Evolutionary conservation across 2,113 vertebrate genomes (phyloP), one percentile per base, ranked within the genome.

Genomic region (Sphaerodactylus townsendi): DNA sequence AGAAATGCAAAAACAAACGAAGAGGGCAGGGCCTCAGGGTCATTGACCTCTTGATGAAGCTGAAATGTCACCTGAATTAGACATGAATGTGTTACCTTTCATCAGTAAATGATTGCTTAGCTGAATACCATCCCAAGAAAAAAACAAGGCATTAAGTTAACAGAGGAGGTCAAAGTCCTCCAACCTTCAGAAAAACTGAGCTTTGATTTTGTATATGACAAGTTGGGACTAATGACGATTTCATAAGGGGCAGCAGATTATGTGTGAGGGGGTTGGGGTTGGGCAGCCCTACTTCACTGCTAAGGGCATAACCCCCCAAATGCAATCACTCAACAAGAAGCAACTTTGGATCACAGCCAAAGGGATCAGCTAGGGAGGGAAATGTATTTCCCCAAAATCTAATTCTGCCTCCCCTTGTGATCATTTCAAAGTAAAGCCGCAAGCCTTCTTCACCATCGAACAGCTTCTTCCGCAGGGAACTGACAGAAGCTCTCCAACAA

Each of bases 41-140:
- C 73, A 53, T 77, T 83, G 82, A 19, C 73, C 62, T 6, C 64
- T 77, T 15, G 39, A 41, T 71, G 66, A 84, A 6, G 39, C 1
- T 53, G 25, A 8, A 41, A 30, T 48, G n/a, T 17, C 13, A 30
- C 5, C 46, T 69, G 17, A 23, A n/a, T 56, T 37, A 68, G 23
- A 19, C 5, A n/a, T 37, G 11, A n/a, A 10, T 14, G n/a, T 37
- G 13, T 62, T 13, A 53, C 23, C 64, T 50, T 53, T 76, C 41
- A 28, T 15, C 21, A 50, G 70, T 85, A 68, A 81, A 81, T 86
- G 62, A 80, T 85, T 85, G 64, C 6, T 25, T 35, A 33, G 41
- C 2, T 62, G 50, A 46, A 33, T 21, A 8, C 11, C 35, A 46
- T 17, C 33, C 25, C 25, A 21, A 10, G 28, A 33, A 50, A 65